Evolutionary conservation across 2,888 invertebrate species (phyloP).

Genomic region (Himalopsyche kuldschensis): DNA sequence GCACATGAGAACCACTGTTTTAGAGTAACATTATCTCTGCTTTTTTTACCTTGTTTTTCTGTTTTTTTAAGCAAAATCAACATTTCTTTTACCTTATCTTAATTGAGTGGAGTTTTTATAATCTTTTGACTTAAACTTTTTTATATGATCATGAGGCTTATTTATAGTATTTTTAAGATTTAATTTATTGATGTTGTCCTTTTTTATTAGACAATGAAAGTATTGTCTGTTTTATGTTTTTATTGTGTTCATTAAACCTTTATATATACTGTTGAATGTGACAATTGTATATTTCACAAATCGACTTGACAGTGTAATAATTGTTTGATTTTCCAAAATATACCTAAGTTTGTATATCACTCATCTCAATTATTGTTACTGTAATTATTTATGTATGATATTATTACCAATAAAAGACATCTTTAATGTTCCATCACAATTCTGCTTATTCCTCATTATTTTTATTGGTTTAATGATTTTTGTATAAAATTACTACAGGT

Average conservation of each 20-base stretch:
- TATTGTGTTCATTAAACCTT: constrained; percentile 24
- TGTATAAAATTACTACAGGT: too few species aligned
- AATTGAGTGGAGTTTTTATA: constrained; percentile 26
- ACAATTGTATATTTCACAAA: too few species aligned
- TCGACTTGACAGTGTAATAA: not conserved
- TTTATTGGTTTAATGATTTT: too few species aligned
- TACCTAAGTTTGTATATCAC: constrained; percentile 36
- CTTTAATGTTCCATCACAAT: not conserved
- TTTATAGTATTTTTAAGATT: constrained; percentile 22
- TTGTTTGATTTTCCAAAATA: constrained; percentile 36
- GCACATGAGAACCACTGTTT: too few species aligned
- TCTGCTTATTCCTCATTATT: too few species aligned
- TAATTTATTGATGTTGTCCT: constrained; percentile 38
- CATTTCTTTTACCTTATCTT: too few species aligned
- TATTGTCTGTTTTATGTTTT: constrained; percentile 12
- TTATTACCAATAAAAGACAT: constrained; percentile 1
- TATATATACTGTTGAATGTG: too few species aligned
- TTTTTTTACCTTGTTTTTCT: too few species aligned
- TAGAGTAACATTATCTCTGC: too few species aligned
- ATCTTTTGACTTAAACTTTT: constrained; percentile 40
- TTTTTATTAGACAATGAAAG: constrained; percentile 41
- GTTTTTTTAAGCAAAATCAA: too few species aligned
- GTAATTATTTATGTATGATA: not conserved
- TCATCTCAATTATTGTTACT: not conserved
- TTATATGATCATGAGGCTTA: constrained; percentile 38